Evolutionary conservation across 1,140 invertebrate species (phyloP).

Genomic region (Meloidogyne chitwoodi): DNA sequence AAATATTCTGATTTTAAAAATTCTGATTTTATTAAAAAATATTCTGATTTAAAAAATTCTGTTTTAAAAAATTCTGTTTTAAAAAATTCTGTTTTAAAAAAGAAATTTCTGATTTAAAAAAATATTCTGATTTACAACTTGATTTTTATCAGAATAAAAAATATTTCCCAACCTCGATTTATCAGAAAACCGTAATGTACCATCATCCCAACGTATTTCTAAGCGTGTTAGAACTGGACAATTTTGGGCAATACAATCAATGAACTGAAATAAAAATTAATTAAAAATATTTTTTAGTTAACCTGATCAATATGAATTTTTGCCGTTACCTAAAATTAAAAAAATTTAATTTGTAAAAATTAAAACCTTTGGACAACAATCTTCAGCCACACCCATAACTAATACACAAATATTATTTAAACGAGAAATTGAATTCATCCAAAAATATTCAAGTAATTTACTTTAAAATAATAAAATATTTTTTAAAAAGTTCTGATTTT

Average conservation of each 20-base stretch:
- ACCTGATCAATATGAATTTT: constrained; percentile 82
- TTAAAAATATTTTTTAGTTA: constrained; percentile 64
- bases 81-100: neutral
- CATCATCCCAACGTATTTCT: constrained; percentile 94
- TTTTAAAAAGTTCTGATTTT: constrained; percentile 64
- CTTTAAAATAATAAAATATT: neutral
- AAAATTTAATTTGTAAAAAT: neutral
- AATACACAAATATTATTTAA: constrained; percentile 71
- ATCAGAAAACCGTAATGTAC: constrained; percentile 93
- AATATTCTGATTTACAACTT: constrained; percentile 75
- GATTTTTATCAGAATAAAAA: constrained; percentile 18
- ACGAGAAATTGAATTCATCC: constrained; percentile 30
- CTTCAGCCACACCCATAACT: constrained; percentile 91
- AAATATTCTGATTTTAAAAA: neutral
- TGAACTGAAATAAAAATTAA: neutral
- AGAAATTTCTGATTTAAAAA: too few relatives aligned
- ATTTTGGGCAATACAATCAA: constrained; percentile 86
- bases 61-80: neutral
- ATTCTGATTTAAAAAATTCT: too few relatives aligned
- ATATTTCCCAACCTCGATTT: constrained; percentile 82
- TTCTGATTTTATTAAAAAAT: too few relatives aligned
- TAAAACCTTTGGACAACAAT: constrained; percentile 77
- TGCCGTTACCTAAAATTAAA: constrained; percentile 58
- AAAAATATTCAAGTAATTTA: constrained; percentile 7
- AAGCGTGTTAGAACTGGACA: constrained; percentile 81